phyloP scores from a whole-genome alignment of 2,113 vertebrate genomes.

The Drymodes brunneopygia region DNA sequence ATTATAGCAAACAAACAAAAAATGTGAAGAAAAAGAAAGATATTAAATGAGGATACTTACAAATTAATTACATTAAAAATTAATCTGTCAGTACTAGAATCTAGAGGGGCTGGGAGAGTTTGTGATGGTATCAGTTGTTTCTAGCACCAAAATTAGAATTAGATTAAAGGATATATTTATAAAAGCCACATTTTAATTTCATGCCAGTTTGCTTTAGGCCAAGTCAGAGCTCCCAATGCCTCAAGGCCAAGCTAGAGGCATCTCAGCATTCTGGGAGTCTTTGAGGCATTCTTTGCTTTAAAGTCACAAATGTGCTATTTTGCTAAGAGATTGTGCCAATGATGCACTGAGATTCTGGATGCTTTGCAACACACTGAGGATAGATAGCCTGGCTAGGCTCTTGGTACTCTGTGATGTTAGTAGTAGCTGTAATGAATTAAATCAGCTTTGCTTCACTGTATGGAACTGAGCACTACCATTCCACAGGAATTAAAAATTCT shows the following conservation, averaged over 20 bases:
- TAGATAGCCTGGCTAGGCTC: neutral
- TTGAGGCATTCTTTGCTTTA: neutral
- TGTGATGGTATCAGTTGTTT: neutral
- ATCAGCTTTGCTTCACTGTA: neutral
- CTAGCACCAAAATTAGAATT: neutral
- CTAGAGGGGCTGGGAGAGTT: neutral
- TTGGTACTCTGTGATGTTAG: neutral
- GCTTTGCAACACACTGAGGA: neutral
- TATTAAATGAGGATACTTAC: neutral
- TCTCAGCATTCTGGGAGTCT: neutral
- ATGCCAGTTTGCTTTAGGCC: neutral
- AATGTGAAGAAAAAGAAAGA: neutral
- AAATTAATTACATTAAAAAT: neutral
- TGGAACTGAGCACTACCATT: neutral
- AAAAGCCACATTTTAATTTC: neutral
- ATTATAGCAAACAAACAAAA: neutral
- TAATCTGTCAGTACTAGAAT: neutral
- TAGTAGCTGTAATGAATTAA: neutral
- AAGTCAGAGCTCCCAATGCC: neutral
- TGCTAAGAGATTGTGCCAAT: neutral
- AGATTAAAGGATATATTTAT: neutral
- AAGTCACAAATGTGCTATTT: neutral
- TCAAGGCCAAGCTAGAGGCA: slow-evolving; percentile 7
- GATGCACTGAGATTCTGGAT: neutral
- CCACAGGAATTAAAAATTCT: neutral